Conservation (phyloP, 2,888 invertebrate species). For the Hemaris fuciformis region DNA sequence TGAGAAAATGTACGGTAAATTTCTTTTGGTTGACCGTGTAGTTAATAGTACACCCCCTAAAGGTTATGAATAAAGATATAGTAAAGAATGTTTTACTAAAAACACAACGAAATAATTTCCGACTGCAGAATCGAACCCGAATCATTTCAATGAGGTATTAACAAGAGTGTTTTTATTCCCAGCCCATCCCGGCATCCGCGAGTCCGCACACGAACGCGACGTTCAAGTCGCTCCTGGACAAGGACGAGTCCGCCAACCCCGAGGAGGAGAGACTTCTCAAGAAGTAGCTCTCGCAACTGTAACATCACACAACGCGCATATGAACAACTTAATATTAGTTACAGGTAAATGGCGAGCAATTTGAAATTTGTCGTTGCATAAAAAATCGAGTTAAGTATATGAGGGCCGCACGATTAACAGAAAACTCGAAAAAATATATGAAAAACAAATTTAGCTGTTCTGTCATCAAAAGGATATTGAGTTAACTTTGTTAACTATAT, state of each 20-base stretch:
- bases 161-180: constrained; percentile 22
- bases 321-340: constrained; percentile 16
- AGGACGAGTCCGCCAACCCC: constrained; percentile 37
- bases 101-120: no score
- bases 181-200: constrained; percentile 55
- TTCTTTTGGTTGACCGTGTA: no score
- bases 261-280: constrained; percentile 67
- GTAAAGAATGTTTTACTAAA: no score
- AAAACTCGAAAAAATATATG: neutral
- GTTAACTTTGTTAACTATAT: no score
- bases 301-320: constrained; percentile 6
- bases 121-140: neutral
- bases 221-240: constrained; percentile 44
- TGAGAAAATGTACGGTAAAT: no score
- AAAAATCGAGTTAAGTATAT: no score
- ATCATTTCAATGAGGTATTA: neutral
- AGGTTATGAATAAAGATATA: no score
- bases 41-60: no score
- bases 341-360: neutral
- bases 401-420: no score
- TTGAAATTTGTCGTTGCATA: neutral
- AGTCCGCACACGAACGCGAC: constrained; percentile 57
- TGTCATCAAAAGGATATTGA: neutral
- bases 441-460: neutral
- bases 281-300: constrained; percentile 44